Conservation (phyloP, 2,113 vertebrate genomes). For the Speoplatyrhinus poulsoni region DNA sequence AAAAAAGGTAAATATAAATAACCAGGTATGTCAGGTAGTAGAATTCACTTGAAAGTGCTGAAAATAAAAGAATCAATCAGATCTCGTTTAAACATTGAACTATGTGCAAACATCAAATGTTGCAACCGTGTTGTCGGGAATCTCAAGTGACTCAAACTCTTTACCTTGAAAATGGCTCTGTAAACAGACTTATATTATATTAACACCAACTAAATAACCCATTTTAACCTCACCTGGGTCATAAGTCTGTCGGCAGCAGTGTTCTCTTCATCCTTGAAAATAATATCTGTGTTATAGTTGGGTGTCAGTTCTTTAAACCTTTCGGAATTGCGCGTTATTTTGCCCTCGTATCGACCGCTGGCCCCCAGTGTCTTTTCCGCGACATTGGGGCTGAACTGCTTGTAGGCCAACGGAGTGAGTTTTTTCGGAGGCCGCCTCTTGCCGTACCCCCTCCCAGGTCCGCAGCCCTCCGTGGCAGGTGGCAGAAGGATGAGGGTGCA, state of each 20-base stretch:
- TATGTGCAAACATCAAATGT: slow-evolving; percentile 53
- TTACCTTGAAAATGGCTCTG: background rate
- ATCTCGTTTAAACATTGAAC: slow-evolving; percentile 61
- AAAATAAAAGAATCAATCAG: slow-evolving; percentile 45
- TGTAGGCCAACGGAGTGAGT: slow-evolving; percentile 91
- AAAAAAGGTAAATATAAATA: slow-evolving; percentile 9
- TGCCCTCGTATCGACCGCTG: slow-evolving; percentile 94
- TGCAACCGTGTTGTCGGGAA: slow-evolving; percentile 6
- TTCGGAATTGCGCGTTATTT: slow-evolving; percentile 91
- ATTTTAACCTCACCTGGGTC: slow-evolving; percentile 87
- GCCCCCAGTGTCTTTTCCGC: slow-evolving; percentile 97
- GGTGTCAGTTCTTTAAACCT: slow-evolving; percentile 95
- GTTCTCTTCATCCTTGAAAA: slow-evolving; percentile 99
- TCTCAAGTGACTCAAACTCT: slow-evolving; percentile 7
- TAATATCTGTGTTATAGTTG: slow-evolving; percentile 98
- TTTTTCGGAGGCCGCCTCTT: slow-evolving; percentile 90
- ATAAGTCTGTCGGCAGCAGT: slow-evolving; percentile 95
- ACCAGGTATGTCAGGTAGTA: slow-evolving; percentile 17
- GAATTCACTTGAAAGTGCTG: slow-evolving; percentile 4
- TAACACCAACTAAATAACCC: background rate
- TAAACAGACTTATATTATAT: background rate
- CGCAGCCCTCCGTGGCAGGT: slow-evolving; percentile 88
- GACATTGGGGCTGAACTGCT: slow-evolving; percentile 93
- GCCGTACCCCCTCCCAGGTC: slow-evolving; percentile 94
- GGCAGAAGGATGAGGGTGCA: slow-evolving; percentile 83